Conservation (phyloP, 2,113 vertebrate species). For the Herpetotheres cachinnans region DNA sequence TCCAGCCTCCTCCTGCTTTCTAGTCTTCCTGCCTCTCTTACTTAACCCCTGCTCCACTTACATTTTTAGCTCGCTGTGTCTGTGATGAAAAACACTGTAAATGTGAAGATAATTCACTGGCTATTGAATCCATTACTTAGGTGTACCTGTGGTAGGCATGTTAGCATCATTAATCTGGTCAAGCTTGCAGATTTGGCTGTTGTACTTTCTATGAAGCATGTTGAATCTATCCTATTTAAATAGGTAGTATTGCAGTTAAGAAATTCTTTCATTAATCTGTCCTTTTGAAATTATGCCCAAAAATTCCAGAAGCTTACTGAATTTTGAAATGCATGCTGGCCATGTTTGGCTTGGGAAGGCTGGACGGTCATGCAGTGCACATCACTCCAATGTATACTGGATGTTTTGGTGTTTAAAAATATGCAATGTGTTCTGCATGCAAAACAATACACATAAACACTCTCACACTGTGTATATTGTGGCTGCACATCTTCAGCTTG, state of each 20-base stretch:
- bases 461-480: not conserved
- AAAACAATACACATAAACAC: not conserved
- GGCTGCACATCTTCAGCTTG: constrained; percentile 36
- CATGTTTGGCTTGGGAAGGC: not conserved
- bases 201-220: not conserved
- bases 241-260: not conserved
- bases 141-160: not conserved
- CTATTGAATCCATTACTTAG: not conserved
- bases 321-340: not conserved
- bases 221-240: not conserved
- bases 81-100: not conserved
- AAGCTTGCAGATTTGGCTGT: not conserved
- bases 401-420: not conserved
- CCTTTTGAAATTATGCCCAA: not conserved
- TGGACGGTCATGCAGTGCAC: not conserved
- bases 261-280: not conserved
- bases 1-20: not conserved
- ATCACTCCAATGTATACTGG: not conserved
- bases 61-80: not conserved
- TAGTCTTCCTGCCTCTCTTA: not conserved
- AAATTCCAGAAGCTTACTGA: not conserved
- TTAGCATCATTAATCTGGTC: not conserved
- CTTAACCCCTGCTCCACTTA: not conserved
- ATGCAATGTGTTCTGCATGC: not conserved
- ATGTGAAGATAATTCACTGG: not conserved